Evolutionary conservation across 2,797 vertebrate species (phyloP).

Genomic region (Anisognathus igniventris): DNA sequence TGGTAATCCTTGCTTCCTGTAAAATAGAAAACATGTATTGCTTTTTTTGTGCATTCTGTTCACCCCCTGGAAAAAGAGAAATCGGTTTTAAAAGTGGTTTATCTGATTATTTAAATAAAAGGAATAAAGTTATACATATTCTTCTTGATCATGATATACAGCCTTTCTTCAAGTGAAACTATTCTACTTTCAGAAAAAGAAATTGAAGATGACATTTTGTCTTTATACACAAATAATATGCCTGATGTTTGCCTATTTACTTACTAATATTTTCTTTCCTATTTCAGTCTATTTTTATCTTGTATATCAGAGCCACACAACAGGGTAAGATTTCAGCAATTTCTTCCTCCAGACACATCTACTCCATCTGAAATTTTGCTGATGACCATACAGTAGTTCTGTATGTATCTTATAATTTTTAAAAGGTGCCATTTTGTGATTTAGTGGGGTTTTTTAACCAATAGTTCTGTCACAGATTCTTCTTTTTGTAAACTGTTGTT

Average conservation of each 20-base stretch:
- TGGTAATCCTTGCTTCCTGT: neutral
- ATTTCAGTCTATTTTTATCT: neutral
- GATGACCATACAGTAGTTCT: neutral
- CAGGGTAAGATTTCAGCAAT: neutral
- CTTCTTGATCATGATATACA: neutral
- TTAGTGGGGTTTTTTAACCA: accelerated
- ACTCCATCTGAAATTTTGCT: neutral
- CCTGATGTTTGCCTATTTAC: neutral
- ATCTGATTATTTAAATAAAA: neutral
- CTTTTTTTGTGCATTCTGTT: neutral
- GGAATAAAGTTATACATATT: neutral
- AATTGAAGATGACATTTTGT: neutral
- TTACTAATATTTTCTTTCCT: neutral
- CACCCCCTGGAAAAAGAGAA: neutral
- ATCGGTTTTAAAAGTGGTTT: neutral
- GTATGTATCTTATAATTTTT: neutral
- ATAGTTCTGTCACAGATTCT: neutral
- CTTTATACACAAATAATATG: neutral
- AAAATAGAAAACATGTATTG: neutral
- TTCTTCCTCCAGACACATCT: neutral
- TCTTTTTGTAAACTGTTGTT: neutral
- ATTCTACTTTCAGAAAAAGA: neutral
- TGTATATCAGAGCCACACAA: neutral
- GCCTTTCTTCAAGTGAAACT: neutral
- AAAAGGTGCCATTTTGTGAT: neutral